Conservation (phyloP, 2,888 invertebrate genomes). For the Andricus curvator region DNA sequence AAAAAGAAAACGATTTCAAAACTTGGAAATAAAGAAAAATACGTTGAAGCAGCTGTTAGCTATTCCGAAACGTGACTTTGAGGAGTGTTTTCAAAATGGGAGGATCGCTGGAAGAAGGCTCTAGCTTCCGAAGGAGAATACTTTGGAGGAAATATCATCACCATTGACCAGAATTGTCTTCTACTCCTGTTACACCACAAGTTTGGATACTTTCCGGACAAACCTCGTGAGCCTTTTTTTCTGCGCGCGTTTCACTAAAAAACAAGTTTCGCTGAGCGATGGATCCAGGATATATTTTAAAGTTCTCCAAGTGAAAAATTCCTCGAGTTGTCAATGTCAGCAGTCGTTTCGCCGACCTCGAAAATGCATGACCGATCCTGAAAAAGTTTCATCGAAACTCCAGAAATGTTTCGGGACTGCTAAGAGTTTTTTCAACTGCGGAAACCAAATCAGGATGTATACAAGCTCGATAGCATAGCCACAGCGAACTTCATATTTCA, state of each 20-base stretch:
- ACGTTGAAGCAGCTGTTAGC: no score
- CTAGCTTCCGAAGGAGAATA: no score
- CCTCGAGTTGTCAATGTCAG: not conserved
- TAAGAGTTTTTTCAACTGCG: constrained; percentile 1
- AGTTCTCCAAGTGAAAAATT: not conserved
- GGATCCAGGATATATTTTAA: not conserved
- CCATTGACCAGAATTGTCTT: no score
- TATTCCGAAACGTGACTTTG: no score
- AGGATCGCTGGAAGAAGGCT: no score
- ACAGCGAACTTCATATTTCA: constrained; percentile 51
- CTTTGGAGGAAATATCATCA: no score
- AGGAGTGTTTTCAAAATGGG: no score
- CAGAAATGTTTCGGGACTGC: constrained; percentile 20
- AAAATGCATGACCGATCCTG: not conserved
- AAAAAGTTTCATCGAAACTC: not conserved
- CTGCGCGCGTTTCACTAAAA: not conserved
- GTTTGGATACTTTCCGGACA: no score
- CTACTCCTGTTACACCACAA: no score
- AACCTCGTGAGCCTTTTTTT: no score
- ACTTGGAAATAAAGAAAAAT: no score
- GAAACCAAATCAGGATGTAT: constrained; percentile 33
- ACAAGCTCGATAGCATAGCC: constrained; percentile 21
- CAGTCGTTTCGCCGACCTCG: not conserved
- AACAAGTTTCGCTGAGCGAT: not conserved
- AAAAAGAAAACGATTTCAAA: no score